phyloP scores from a whole-genome alignment of 1,140 invertebrate species.

The Yoshiicerus persimilis region DNA sequence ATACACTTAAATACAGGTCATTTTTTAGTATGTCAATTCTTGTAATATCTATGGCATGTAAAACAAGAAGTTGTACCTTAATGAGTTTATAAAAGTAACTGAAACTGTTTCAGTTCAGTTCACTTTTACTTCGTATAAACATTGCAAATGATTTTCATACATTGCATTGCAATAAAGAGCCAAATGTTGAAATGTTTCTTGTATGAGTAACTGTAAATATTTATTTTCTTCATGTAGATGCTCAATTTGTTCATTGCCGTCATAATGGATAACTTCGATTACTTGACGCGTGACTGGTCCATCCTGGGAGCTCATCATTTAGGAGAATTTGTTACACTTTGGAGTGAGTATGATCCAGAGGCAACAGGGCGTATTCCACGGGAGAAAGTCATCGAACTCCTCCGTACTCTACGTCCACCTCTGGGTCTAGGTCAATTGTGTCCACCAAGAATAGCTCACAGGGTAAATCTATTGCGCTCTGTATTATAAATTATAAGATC shows the following conservation, averaged over 20 bases:
- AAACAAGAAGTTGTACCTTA: no score
- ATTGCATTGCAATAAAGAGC: not conserved
- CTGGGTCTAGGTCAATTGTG: conserved; percentile 98
- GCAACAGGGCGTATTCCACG: conserved; percentile 98
- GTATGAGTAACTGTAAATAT: not conserved
- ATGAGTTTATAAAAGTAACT: no score
- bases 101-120: no score
- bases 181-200: no score
- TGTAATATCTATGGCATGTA: no score
- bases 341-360: conserved; percentile 99
- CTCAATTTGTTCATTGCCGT: conserved; percentile 94
- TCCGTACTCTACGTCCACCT: conserved; percentile 97
- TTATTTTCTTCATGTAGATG: conserved; percentile 71
- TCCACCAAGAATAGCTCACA: conserved; percentile 97
- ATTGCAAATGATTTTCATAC: not conserved
- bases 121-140: no score
- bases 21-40: no score
- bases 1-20: no score
- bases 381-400: conserved; percentile 94
- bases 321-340: conserved; percentile 96
- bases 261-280: conserved; percentile 98
- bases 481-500: no score
- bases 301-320: conserved; percentile 98
- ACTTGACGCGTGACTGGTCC: conserved; percentile 98
- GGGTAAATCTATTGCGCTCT: no score